Percentiles rank a stretch among this genome's conserved stretches.
These are phyloP conservation scores for Dicaeum eximium DNA, from an alignment of 2,113 vertebrate genomes.

Conservation along the genomic window DNA sequence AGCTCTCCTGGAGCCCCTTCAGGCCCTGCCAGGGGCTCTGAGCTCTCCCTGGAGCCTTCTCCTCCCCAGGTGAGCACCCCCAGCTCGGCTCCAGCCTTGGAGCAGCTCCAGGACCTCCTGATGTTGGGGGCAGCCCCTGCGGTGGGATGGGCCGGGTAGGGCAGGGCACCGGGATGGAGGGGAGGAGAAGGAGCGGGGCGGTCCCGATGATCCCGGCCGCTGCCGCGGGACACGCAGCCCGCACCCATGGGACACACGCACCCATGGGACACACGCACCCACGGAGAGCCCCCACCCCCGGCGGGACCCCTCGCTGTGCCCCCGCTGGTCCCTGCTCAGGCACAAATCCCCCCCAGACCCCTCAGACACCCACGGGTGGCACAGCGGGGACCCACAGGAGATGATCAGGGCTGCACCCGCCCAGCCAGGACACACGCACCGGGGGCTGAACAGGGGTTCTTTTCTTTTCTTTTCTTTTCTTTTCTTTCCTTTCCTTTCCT, in stretches of 20 bases:
- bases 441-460: background rate
- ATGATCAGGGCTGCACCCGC: background rate
- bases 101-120: background rate
- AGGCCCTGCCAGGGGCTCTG: no score
- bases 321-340: background rate
- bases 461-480: background rate
- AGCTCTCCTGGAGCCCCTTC: background rate
- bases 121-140: background rate
- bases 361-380: background rate
- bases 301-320: background rate
- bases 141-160: background rate
- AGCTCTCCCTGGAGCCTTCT: background rate
- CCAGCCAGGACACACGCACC: background rate
- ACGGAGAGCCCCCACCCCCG: background rate
- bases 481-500: no score
- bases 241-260: fast-evolving
- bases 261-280: background rate
- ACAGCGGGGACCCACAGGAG: background rate
- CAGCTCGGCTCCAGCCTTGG: background rate
- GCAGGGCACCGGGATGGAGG: background rate
- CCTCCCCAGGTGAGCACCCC: fast-evolving
- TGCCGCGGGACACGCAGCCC: background rate
- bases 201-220: background rate
- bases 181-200: background rate
- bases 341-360: background rate